Percentiles rank a stretch among this genome's conserved stretches.
Evolutionary conservation across 2,888 invertebrate genomes (phyloP).

Genomic region (Phrixothrix hirtus): DNA sequence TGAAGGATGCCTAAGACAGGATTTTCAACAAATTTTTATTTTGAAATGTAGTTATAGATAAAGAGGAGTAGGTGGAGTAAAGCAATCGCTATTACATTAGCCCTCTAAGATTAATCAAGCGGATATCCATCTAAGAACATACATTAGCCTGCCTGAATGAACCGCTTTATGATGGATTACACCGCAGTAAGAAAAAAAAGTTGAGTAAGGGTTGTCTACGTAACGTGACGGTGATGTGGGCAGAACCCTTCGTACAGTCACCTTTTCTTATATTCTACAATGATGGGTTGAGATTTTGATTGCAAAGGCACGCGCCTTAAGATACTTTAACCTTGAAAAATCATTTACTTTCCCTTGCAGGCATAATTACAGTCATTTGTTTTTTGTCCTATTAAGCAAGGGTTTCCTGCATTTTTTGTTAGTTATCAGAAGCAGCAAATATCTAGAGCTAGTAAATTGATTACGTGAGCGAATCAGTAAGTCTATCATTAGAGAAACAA

Average conservation of each 20-base stretch:
- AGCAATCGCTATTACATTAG: slow-evolving; percentile 39
- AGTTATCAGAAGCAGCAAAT: not conserved
- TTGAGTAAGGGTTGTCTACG: slow-evolving; percentile 27
- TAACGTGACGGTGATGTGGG: slow-evolving; percentile 26
- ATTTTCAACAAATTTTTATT: not conserved
- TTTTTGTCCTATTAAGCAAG: slow-evolving; percentile 1
- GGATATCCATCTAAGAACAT: slow-evolving; percentile 43
- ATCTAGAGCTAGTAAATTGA: not conserved
- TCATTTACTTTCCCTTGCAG: slow-evolving; percentile 11
- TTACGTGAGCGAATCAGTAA: not conserved
- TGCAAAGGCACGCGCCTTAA: slow-evolving; percentile 21
- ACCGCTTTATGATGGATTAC: slow-evolving; percentile 28
- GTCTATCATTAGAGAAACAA: too few species aligned
- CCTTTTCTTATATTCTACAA: slow-evolving; percentile 7
- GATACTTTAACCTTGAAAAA: slow-evolving; percentile 10
- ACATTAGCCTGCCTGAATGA: slow-evolving; percentile 34
- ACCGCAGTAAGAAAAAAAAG: slow-evolving; percentile 20
- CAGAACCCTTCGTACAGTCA: slow-evolving; percentile 17
- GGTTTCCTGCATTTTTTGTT: slow-evolving; percentile 8
- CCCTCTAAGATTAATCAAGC: slow-evolving; percentile 43
- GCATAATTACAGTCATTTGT: slow-evolving; percentile 8
- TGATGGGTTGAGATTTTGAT: slow-evolving; percentile 14
- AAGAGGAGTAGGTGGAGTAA: slow-evolving; percentile 31
- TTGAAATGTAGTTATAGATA: not conserved
- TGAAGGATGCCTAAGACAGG: too few species aligned